These are phyloP conservation scores for Phoxinus phoxinus DNA, from an alignment of 2,113 vertebrate species.

Conservation along the genomic window DNA sequence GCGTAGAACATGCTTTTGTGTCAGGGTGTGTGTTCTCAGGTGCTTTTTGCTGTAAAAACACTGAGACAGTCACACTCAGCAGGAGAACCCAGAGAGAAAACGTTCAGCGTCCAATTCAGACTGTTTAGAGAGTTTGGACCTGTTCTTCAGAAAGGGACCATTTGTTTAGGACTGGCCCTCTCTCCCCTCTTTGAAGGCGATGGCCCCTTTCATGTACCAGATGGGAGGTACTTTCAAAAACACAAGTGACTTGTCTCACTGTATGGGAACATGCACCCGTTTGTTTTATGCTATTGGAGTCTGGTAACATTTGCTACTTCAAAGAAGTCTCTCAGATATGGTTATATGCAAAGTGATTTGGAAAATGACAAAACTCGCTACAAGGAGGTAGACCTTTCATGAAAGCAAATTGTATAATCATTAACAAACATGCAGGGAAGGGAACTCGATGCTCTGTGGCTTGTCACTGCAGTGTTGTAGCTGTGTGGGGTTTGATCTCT, in stretches of 20 bases:
- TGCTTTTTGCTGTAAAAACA: slow-evolving; percentile 58
- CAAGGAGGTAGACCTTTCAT: neutral
- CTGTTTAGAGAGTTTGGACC: slow-evolving; percentile 52
- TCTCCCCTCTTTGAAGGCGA: slow-evolving; percentile 61
- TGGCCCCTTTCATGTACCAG: slow-evolving; percentile 73
- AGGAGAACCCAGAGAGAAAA: slow-evolving; percentile 64
- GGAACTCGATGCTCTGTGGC: neutral
- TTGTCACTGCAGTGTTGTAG: slow-evolving; percentile 18
- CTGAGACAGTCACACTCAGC: slow-evolving; percentile 57
- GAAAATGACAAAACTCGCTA: slow-evolving; percentile 15
- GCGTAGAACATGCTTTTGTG: slow-evolving; percentile 44
- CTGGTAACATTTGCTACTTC: slow-evolving; percentile 44
- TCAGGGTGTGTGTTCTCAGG: slow-evolving; percentile 46
- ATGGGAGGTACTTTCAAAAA: slow-evolving; percentile 71
- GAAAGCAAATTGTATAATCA: slow-evolving; percentile 6
- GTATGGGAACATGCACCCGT: slow-evolving; percentile 27
- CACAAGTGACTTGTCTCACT: slow-evolving; percentile 46
- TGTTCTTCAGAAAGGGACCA: slow-evolving; percentile 63
- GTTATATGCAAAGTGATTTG: neutral
- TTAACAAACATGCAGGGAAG: slow-evolving; percentile 4
- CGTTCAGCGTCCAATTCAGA: slow-evolving; percentile 60
- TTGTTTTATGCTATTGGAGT: slow-evolving; percentile 26
- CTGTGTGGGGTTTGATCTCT: slow-evolving; percentile 48
- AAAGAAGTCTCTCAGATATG: neutral
- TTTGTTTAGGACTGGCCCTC: slow-evolving; percentile 66